Conservation (phyloP, 2,113 vertebrate species). For the Mola mola region DNA sequence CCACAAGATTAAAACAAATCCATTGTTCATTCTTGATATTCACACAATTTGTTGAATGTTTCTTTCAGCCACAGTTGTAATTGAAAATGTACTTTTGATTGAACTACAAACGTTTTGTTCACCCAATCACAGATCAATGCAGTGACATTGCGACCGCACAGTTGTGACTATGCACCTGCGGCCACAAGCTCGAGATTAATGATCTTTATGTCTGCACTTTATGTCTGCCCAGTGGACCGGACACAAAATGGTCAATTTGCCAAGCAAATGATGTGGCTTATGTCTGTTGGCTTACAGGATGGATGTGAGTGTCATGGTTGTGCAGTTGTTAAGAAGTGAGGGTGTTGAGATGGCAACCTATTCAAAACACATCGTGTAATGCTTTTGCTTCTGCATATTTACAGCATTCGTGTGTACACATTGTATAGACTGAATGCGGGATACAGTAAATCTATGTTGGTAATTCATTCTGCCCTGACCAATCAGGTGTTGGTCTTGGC, state of each 20-base stretch:
- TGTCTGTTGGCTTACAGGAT: conserved; percentile 20
- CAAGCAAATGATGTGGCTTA: conserved; percentile 54
- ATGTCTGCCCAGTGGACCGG: conserved; percentile 44
- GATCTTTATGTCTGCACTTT: conserved; percentile 54
- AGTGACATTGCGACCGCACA: conserved; percentile 37
- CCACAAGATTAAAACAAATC: too few species aligned
- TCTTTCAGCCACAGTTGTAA: too few species aligned
- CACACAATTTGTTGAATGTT: too few species aligned
- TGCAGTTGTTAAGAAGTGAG: conserved; percentile 9
- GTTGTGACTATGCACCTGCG: conserved; percentile 29
- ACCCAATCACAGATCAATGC: conserved; percentile 44
- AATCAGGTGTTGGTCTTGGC: too few species aligned
- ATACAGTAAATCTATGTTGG: conserved; percentile 29
- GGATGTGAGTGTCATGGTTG: not conserved
- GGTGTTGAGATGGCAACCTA: not conserved
- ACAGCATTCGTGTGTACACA: conserved; percentile 8
- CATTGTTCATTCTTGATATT: too few species aligned
- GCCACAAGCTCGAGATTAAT: conserved; percentile 49
- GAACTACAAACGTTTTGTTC: conserved; percentile 1
- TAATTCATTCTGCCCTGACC: too few species aligned
- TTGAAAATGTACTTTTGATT: too few species aligned
- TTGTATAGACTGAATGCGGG: conserved; percentile 22
- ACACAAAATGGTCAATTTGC: conserved; percentile 53
- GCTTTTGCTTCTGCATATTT: conserved; percentile 26
- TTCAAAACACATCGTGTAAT: conserved; percentile 12